phyloP scores from a whole-genome alignment of 2,888 invertebrate species.

The Dynastes hyllus region DNA sequence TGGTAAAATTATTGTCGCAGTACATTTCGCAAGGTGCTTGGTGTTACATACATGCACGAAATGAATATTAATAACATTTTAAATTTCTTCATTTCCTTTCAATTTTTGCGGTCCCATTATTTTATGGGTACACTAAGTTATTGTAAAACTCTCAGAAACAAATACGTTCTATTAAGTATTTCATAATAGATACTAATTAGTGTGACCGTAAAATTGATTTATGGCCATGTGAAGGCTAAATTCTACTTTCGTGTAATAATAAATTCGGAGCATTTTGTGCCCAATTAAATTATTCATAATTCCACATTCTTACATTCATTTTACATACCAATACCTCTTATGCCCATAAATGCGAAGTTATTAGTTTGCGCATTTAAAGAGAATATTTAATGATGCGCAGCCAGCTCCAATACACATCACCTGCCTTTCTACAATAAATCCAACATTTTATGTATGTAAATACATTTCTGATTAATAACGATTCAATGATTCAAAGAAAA shows the following conservation, averaged over 20 bases:
- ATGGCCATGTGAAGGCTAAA: constrained; percentile 10
- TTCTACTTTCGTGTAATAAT: not conserved
- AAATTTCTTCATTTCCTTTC: constrained; percentile 29
- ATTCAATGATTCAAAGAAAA: constrained; percentile 5
- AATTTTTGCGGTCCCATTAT: constrained; percentile 6
- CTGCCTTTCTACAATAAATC: constrained; percentile 28
- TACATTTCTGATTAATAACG: not conserved
- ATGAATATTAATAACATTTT: constrained; percentile 9
- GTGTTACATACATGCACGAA: not conserved
- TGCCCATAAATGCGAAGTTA: constrained; percentile 10
- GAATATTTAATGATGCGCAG: not conserved
- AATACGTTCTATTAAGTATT: not conserved
- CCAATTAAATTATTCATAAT: constrained; percentile 17
- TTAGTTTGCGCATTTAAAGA: not conserved
- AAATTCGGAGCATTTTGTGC: constrained; percentile 15
- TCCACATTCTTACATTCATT: not conserved
- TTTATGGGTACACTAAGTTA: not conserved
- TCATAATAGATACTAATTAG: constrained; percentile 26
- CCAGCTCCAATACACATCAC: not conserved
- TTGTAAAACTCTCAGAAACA: constrained; percentile 5
- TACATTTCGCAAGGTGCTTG: constrained; percentile 1
- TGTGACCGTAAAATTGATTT: constrained; percentile 21
- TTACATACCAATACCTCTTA: not conserved
- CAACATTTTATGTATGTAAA: constrained; percentile 18
- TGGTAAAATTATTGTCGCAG: constrained; percentile 14